Evolutionary conservation across 2,888 invertebrate species (phyloP).

Genomic region (Torymus aiolomorphi): DNA sequence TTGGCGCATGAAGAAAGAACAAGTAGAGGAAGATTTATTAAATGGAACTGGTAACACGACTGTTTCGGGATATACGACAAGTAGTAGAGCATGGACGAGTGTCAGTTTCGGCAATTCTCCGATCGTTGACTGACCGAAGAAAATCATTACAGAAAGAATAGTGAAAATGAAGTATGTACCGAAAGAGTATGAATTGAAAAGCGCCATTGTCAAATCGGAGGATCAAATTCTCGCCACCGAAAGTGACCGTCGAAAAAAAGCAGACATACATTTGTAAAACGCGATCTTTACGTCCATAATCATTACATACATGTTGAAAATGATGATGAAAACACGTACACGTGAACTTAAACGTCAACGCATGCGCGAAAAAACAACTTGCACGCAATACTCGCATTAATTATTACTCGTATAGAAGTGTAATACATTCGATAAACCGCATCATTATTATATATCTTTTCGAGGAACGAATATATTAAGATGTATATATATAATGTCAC

Average conservation of each 20-base stretch:
- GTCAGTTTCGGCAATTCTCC: constrained; percentile 48
- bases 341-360: constrained; percentile 35
- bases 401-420: constrained; percentile 34
- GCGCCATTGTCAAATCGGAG: constrained; percentile 48
- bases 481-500: constrained; percentile 53
- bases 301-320: constrained; percentile 24
- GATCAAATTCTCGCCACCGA: constrained; percentile 49
- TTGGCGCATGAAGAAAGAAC: constrained; percentile 37
- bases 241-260: constrained; percentile 48
- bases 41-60: constrained; percentile 40
- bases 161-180: constrained; percentile 9
- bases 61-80: constrained; percentile 42
- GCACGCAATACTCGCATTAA: constrained; percentile 33
- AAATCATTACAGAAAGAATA: constrained; percentile 38
- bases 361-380: constrained; percentile 29
- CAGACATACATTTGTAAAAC: constrained; percentile 47
- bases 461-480: constrained; percentile 50
- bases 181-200: constrained; percentile 16
- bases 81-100: constrained; percentile 47
- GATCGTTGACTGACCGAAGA: constrained; percentile 50
- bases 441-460: constrained; percentile 45
- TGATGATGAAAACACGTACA: constrained; percentile 6
- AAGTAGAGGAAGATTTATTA: constrained; percentile 16
- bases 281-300: constrained; percentile 57
- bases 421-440: constrained; percentile 39